A percentile compares a stretch with the other conserved stretches of the same genome.
phyloP scores from a whole-genome alignment of 1,140 invertebrate species.

The Pantala flavescens region DNA sequence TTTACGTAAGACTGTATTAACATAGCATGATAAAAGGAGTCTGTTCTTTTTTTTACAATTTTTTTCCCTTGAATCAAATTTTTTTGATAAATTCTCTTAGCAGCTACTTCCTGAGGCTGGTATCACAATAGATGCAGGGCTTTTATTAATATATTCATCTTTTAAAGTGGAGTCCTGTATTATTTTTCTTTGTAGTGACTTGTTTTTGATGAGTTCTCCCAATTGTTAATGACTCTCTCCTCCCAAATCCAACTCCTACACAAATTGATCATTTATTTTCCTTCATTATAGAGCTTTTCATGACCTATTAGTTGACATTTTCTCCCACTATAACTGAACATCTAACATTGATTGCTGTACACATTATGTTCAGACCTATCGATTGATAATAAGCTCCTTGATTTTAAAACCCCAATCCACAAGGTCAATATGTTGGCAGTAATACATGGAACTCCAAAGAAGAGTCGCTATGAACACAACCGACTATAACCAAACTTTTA shows the following conservation, averaged over 20 bases:
- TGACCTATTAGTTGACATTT: neutral
- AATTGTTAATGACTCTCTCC: neutral
- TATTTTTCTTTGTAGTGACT: slow-evolving; percentile 2
- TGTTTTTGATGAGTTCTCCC: slow-evolving; percentile 8
- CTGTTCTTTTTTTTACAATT: slow-evolving; percentile 14
- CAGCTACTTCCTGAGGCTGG: slow-evolving; percentile 23
- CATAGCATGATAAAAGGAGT: neutral
- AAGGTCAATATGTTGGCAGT: neutral
- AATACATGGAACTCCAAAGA: neutral
- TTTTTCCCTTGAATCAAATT: slow-evolving; percentile 13
- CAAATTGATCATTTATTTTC: neutral
- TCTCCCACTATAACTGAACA: neutral
- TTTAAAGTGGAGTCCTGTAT: slow-evolving; percentile 13
- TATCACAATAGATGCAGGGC: slow-evolving; percentile 21
- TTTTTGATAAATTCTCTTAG: slow-evolving; percentile 20
- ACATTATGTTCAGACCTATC: neutral
- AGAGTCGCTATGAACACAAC: neutral
- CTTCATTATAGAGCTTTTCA: slow-evolving; percentile 11
- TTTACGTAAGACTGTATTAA: neutral
- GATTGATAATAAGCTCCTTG: neutral
- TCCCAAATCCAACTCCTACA: neutral
- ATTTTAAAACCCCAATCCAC: neutral
- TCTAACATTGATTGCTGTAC: neutral
- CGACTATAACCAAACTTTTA: neutral
- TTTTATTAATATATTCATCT: neutral